Evolutionary conservation across 2,888 invertebrate species (phyloP).

Genomic region (Cyclophora albipunctata): DNA sequence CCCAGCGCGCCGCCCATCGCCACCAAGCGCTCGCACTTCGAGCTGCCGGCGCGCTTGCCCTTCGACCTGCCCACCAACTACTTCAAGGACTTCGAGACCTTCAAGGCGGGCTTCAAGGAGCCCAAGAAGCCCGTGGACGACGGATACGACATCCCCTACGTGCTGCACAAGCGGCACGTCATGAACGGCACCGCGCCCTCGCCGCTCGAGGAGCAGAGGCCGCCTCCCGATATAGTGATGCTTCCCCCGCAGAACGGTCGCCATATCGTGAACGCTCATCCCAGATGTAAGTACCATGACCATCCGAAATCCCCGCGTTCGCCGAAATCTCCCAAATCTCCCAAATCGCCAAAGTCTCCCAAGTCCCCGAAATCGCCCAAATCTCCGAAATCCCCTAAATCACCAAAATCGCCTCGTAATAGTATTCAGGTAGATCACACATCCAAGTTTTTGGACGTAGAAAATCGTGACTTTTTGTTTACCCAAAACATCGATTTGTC

Average conservation of each 20-base stretch:
- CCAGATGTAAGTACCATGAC: constrained; percentile 68
- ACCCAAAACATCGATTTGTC: constrained; percentile 85
- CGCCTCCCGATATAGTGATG: constrained; percentile 63
- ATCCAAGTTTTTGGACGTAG: constrained; percentile 67
- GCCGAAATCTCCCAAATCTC: constrained; percentile 68
- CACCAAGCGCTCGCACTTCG: constrained; percentile 82
- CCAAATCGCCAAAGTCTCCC: constrained; percentile 79
- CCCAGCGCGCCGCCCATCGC: constrained; percentile 83
- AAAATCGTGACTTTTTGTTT: constrained; percentile 79
- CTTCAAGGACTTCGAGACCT: constrained; percentile 79
- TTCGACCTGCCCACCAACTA: constrained; percentile 84
- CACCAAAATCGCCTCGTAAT: constrained; percentile 71
- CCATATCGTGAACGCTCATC: constrained; percentile 62
- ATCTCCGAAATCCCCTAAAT: constrained; percentile 73
- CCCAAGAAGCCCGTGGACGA: constrained; percentile 62
- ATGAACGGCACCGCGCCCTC: constrained; percentile 88
- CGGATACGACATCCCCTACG: constrained; percentile 87
- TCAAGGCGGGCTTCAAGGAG: constrained; percentile 72
- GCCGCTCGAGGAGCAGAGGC: constrained; percentile 62
- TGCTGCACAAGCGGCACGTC: constrained; percentile 87
- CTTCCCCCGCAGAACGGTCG: constrained; percentile 64
- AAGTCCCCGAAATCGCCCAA: constrained; percentile 79
- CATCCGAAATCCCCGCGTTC: constrained; percentile 70
- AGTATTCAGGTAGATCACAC: constrained; percentile 51
- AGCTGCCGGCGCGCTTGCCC: constrained; percentile 78